Conservation (phyloP, 2,113 vertebrate species). For the Psilopsiagon aymara region DNA sequence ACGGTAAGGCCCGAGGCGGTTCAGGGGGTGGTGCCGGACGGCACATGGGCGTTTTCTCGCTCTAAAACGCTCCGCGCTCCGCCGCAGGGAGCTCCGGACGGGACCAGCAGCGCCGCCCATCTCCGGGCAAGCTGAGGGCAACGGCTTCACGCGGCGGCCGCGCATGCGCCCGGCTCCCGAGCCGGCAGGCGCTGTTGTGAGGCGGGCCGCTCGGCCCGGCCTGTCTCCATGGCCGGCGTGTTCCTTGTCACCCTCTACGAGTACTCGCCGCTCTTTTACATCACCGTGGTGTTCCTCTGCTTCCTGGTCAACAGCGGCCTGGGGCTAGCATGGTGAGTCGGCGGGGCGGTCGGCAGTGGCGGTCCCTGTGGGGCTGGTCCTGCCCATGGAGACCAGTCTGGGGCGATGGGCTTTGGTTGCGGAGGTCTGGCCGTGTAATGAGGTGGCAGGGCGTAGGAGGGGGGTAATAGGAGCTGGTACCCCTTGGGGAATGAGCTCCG, state of each 20-base stretch:
- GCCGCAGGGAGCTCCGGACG: background rate
- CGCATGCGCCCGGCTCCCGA: background rate
- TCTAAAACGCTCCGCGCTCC: no score
- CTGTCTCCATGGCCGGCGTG: constrained; percentile 80
- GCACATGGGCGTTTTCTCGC: background rate
- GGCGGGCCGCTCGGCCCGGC: background rate
- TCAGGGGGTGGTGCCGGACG: no score
- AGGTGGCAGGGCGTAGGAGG: fast-evolving
- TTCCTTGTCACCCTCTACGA: constrained; percentile 89
- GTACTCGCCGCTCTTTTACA: constrained; percentile 92
- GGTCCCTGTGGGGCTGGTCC: no score
- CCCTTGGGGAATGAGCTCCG: background rate
- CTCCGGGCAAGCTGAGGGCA: background rate
- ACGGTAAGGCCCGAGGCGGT: no score
- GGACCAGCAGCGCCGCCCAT: background rate
- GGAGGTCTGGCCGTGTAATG: background rate
- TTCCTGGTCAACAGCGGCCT: constrained; percentile 92
- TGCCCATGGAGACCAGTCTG: background rate
- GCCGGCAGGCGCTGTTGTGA: background rate
- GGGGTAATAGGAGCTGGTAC: background rate
- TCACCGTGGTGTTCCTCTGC: constrained; percentile 87
- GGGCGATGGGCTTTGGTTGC: background rate
- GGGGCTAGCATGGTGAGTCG: constrained; percentile 90
- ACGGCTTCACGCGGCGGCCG: background rate
- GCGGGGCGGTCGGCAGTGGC: no score